A percentile compares a stretch with the other conserved stretches of the same genome.
phyloP scores from a whole-genome alignment of 2,113 vertebrate genomes.

The Tachysurus fulvidraco region DNA sequence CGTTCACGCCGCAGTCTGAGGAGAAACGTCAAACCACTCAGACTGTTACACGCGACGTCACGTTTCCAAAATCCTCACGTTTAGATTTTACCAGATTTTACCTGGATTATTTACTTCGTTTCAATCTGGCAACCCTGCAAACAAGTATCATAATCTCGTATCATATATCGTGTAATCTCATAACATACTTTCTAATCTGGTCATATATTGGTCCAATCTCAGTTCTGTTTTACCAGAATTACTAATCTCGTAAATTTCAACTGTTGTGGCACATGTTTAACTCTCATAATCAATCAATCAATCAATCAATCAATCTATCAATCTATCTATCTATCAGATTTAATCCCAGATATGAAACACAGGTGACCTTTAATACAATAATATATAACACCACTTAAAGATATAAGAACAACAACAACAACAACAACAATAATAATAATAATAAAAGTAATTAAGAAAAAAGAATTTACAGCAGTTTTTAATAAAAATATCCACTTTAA shows the following conservation, averaged over 20 bases:
- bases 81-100: background rate
- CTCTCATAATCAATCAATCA: too few species aligned
- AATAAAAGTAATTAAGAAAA: background rate
- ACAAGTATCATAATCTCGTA: background rate
- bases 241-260: background rate
- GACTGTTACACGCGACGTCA: background rate
- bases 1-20: slow-evolving; percentile 53
- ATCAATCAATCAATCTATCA: too few species aligned
- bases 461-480: background rate
- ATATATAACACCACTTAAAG: background rate
- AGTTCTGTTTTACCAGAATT: too few species aligned
- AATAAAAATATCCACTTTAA: background rate
- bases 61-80: too few species aligned
- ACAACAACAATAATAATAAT: background rate
- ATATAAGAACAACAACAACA: background rate
- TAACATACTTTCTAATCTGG: background rate
- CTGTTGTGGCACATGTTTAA: background rate
- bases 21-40: slow-evolving; percentile 48
- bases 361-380: too few species aligned
- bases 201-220: too few species aligned
- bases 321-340: too few species aligned
- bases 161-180: background rate
- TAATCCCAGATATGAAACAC: too few species aligned
- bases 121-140: background rate
- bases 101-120: background rate